A percentile compares a stretch with the other conserved stretches of the same genome.
These are phyloP conservation scores for Cuniculus paca DNA, from an alignment of 2,797 vertebrate genomes.

Conservation along the genomic window DNA sequence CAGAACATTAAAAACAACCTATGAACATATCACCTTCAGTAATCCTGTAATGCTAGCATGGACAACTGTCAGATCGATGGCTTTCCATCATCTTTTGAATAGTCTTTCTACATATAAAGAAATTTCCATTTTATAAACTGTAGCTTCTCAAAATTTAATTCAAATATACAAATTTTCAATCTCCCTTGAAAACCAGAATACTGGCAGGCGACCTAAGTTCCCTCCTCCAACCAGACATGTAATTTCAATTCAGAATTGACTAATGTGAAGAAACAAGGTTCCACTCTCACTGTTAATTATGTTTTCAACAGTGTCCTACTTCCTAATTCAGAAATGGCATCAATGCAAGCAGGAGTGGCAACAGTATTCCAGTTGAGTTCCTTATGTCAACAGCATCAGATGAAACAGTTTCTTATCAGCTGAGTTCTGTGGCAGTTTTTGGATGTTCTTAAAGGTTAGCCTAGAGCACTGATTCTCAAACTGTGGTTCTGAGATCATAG, in stretches of 20 bases:
- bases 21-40: not conserved
- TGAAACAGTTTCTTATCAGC: not conserved
- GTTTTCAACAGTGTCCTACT: not conserved
- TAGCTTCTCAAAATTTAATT: not conserved
- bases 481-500: not conserved
- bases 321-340: not conserved
- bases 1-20: not conserved
- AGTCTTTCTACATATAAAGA: constrained; percentile 23
- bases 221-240: not conserved
- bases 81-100: not conserved
- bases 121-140: constrained; percentile 4
- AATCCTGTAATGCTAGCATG: not conserved
- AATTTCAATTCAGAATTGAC: not conserved
- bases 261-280: constrained; percentile 2
- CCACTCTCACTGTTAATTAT: not conserved
- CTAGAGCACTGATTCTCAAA: not conserved
- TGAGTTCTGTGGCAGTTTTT: not conserved
- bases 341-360: not conserved
- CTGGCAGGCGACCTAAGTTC: not conserved
- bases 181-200: constrained; percentile 1
- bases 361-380: not conserved
- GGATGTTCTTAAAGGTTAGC: not conserved
- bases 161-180: not conserved
- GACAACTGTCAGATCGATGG: not conserved
- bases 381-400: not conserved